Evolutionary conservation across 2,888 invertebrate genomes (phyloP), one percentile per base, ranked within the genome.

Genomic region (Melinaea menophilus): DNA sequence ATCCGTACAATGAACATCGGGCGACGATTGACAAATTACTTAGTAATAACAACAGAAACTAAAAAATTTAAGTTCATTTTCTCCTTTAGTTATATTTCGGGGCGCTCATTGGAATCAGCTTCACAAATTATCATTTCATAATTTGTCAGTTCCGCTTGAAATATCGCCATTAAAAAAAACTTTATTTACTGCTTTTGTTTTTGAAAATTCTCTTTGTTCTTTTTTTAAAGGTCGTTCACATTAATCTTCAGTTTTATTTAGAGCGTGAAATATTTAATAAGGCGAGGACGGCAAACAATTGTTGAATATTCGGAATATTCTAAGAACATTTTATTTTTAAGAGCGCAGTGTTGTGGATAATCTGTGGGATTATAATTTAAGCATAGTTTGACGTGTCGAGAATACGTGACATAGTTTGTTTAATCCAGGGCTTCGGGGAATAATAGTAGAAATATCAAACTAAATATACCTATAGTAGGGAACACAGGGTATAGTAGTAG

Each of bases 171-270:
- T 79, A 73, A 80, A 78, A 79, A 81, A 80, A 79, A 80, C 75
- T 77, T 80, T 76, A 85, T 86, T 85, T 84, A 87, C 80, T 79
- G 84, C 81, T 82, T 85, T 87, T 87, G 85, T 86, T 76, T 75
- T 65, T n/a, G 54, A 47, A n/a, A 56, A 7, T 45, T 62, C 56
- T 60, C 60, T 66, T 64, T 65, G 64, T 67, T 60, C 55, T 60
- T 62, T 33, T 22, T 46, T 13, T 59, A 56, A 62, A 59, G 55
- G 54, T 11, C 59, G 58, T 58, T 59, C 55, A 56, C 54, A 60
- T 58, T 59, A 33, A 60, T 58, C 48, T 58, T 37, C 34, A 45
- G 33, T 41, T 41, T 55, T 58, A 57, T 58, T 34, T 62, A 58
- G 66, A 68, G 37, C 72, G 70, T 56, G 35, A 37, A n/a, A 46